Evolutionary conservation across 2,113 vertebrate species (phyloP), one percentile per base, ranked within the genome.

Genomic region (Xerus inauris): DNA sequence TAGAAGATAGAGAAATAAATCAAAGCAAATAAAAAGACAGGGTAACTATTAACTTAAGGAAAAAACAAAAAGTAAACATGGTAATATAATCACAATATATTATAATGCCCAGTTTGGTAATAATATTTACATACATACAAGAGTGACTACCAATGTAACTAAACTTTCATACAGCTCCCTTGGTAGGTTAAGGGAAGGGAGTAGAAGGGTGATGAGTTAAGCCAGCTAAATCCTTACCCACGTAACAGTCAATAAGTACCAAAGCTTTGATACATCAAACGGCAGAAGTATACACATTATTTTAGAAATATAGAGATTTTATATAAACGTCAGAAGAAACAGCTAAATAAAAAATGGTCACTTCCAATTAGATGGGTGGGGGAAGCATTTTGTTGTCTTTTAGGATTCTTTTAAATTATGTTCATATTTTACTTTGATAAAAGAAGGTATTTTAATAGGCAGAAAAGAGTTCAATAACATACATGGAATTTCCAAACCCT

Each of bases 401-500:
- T 75, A 69, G 35, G 47, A 89, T 67, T 79, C 73, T 87, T 49
- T 72, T 82, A 64, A 64, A 84, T 94, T 87, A 91, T 65, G 45
- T n/a, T 64, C 57, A 45, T 12, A 77, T 1, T 28, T 87, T 67
- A 87, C 35, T 95, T 59, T 94, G 84, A 93, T 82, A 82, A 94
- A 80, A 64, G 16, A 91, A 87, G 40, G n/a, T 83, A 88, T 82
- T 67, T 96, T 86, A 86, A 87, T 5, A 85, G 51, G 62, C 40
- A 91, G 62, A 89, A 81, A 94, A 93, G 47, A 93, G 51, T 84
- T 94, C 69, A 92, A 54, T 91, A 77, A 98, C 99, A 98, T 98
- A 99, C 99, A 99, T 96, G 99, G 99, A 89, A 99, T 97, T 95
- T 99, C 99, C 82, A 99, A 98, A 92, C 99, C 99, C 96, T 99